These are phyloP conservation scores for Anisognathus igniventris DNA, from an alignment of 2,797 vertebrate species.

Conservation along the genomic window DNA sequence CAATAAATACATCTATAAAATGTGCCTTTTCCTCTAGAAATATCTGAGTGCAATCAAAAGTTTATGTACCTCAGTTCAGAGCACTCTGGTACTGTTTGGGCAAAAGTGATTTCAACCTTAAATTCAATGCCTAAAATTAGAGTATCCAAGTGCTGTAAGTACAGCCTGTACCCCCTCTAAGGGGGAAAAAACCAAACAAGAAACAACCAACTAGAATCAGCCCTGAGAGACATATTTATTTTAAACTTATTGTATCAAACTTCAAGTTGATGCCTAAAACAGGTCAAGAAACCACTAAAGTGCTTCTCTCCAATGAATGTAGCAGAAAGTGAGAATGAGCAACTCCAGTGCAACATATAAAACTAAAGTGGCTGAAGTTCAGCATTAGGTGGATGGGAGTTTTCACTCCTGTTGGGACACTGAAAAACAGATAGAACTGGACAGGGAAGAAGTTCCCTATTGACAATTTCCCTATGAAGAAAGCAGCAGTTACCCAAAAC, in stretches of 20 bases:
- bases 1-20: neutral
- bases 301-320: neutral
- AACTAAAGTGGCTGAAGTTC: neutral
- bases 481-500: neutral
- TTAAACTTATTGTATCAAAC: neutral
- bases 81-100: neutral
- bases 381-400: neutral
- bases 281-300: neutral
- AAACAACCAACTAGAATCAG: neutral
- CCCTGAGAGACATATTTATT: neutral
- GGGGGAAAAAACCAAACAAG: neutral
- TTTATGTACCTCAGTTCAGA: neutral
- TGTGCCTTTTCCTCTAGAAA: neutral
- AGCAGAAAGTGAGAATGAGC: neutral
- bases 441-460: neutral
- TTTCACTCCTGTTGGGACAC: neutral
- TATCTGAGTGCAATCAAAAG: neutral
- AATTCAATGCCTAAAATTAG: neutral
- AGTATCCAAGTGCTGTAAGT: neutral
- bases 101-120: neutral
- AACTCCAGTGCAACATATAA: neutral
- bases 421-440: neutral
- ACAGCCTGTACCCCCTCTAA: neutral
- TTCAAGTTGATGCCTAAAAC: neutral
- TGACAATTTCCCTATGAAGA: neutral